These are phyloP conservation scores for Amblyopsis rosae DNA, from an alignment of 2,113 vertebrate species.

Conservation along the genomic window DNA sequence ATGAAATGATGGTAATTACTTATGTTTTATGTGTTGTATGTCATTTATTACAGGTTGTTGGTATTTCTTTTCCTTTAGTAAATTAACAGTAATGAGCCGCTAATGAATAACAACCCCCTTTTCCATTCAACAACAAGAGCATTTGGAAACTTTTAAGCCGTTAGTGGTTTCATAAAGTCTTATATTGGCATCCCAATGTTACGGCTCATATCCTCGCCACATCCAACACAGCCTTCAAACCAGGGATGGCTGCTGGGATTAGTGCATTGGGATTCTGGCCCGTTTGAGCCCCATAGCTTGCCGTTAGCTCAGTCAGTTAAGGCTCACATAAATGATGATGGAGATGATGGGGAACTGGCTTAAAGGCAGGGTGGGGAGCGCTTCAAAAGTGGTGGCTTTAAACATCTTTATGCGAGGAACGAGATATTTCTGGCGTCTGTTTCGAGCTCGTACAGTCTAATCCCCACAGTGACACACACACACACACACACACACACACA, in stretches of 20 bases:
- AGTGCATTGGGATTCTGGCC: slow-evolving; percentile 2
- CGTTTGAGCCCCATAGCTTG: slow-evolving; percentile 5
- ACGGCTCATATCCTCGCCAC: not conserved
- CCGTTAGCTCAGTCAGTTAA: not conserved
- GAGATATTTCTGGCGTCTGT: slow-evolving; percentile 47
- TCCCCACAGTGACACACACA: not conserved
- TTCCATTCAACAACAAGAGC: slow-evolving; percentile 29
- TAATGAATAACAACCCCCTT: slow-evolving; percentile 32
- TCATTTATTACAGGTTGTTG: no score
- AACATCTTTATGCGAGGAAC: slow-evolving; percentile 49
- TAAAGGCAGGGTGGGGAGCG: slow-evolving; percentile 6
- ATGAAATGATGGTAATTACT: no score
- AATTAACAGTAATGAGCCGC: slow-evolving; percentile 21
- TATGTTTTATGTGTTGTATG: no score
- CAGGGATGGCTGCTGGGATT: slow-evolving; percentile 13
- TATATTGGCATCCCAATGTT: slow-evolving; percentile 17
- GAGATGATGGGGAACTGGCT: not conserved
- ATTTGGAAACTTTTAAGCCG: slow-evolving; percentile 28
- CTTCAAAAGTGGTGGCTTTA: slow-evolving; percentile 37
- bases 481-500: not conserved
- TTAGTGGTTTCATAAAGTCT: slow-evolving; percentile 17
- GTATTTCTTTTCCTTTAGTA: no score
- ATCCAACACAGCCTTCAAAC: slow-evolving; percentile 27
- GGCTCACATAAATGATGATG: slow-evolving; percentile 36
- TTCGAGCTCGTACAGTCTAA: slow-evolving; percentile 21